Percentiles rank a stretch among this genome's conserved stretches.
Conservation (phyloP, 2,888 invertebrate genomes). For the Eupithecia subfuscata region DNA sequence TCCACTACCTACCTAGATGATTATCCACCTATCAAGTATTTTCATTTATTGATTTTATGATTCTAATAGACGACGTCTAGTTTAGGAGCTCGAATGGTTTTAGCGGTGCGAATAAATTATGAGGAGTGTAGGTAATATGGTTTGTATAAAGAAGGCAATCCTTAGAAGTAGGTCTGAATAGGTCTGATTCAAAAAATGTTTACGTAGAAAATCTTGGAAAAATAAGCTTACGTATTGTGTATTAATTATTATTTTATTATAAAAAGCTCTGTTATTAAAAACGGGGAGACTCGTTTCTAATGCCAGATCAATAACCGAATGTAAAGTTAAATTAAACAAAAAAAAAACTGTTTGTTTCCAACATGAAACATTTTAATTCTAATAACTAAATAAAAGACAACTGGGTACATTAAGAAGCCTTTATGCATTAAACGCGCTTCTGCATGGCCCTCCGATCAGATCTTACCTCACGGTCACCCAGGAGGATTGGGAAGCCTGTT, state of each 20-base stretch:
- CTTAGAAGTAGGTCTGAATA: too few relatives aligned
- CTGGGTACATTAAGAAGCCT: neutral
- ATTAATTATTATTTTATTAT: too few relatives aligned
- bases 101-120: neutral
- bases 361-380: neutral
- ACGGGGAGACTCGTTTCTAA: too few relatives aligned
- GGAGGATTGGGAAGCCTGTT: constrained; percentile 32
- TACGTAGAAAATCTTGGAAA: too few relatives aligned
- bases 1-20: too few relatives aligned
- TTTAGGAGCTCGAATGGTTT: neutral
- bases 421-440: neutral
- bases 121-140: neutral
- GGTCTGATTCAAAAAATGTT: too few relatives aligned
- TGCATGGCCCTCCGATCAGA: neutral
- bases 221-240: too few relatives aligned
- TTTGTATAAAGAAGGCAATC: too few relatives aligned
- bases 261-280: too few relatives aligned
- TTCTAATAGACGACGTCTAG: neutral
- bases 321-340: too few relatives aligned
- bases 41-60: neutral
- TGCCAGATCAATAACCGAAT: too few relatives aligned
- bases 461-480: constrained; percentile 33
- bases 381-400: neutral
- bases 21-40: neutral
- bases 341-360: too few relatives aligned